Evolutionary conservation across 1,140 invertebrate genomes (phyloP), one percentile per base, ranked within the genome.

Genomic region (Notospermus geniculatus): DNA sequence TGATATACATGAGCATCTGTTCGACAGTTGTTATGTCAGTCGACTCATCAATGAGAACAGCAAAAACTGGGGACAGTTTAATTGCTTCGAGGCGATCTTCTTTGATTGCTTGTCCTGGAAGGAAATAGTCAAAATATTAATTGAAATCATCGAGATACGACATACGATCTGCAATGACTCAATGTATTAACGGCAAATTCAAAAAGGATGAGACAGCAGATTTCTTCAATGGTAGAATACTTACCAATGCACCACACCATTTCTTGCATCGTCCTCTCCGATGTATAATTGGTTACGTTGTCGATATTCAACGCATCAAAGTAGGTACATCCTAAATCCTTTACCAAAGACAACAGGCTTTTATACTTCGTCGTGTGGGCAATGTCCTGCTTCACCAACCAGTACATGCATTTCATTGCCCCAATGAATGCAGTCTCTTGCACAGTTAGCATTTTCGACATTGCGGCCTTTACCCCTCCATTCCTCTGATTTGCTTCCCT

Each of bases 241-340:
- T 50, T 50, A 50, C 46, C 46, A 23, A 50, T 7, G 46, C 46
- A 50, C 19, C n/a, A 50, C 4, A 7, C 46, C 25, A 50, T 50
- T n/a, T 50, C 46, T n/a, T 50, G 46, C 46, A 50, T 50, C n/a
- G 46, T 50, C 46, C 46, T 5, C n/a, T 50, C 46, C 9, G 46
- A 50, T 9, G 46, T 50, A n/a, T 50, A 50, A n/a, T 27, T 50
- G 4, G n/a, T n/a, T 4, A 7, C n/a, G 9, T 5, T n/a, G n/a
- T n/a, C n/a, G 19, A 50, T 27, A 50, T 50, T 27, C 4, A 50
- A n/a, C 5, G 4, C n/a, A n/a, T 50, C 46, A 50, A 50, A 27
- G 46, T 50, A 50, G n/a, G 46, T 50, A n/a, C 46, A 50, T 9
- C 46, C 46, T n/a, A 50, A 27, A n/a, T 50, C 46, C 4, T 7